phyloP scores from a whole-genome alignment of 2,797 vertebrate genomes.

The Coreius guichenoti region DNA sequence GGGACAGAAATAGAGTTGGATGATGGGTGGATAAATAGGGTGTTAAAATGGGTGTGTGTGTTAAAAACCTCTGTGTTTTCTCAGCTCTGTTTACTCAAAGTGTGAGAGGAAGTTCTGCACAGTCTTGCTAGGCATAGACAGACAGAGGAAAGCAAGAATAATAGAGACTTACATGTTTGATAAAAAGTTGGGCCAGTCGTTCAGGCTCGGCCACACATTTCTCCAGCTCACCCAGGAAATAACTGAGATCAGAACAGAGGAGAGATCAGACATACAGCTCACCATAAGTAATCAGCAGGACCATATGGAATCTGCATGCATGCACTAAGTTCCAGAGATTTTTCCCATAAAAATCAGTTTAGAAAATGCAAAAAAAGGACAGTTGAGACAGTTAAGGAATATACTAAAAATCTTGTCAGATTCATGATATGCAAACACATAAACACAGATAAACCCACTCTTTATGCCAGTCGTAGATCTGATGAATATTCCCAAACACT shows the following conservation, averaged over 20 bases:
- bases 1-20: conserved; percentile 54
- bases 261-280: conserved; percentile 24
- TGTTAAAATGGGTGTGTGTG: conserved; percentile 25
- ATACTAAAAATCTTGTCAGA: not conserved
- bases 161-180: conserved; percentile 91
- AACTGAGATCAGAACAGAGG: conserved; percentile 77
- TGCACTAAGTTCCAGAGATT: not conserved
- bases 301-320: conserved; percentile 1
- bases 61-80: conserved; percentile 56
- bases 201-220: conserved; percentile 98
- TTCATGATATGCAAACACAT: not conserved
- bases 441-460: conserved; percentile 83
- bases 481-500: conserved; percentile 98
- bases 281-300: not conserved
- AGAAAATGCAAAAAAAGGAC: not conserved
- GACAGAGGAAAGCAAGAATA: conserved; percentile 7
- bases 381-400: not conserved
- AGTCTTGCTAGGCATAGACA: conserved; percentile 9
- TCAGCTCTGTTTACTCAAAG: conserved; percentile 58
- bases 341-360: not conserved
- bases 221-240: conserved; percentile 98
- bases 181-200: conserved; percentile 95
- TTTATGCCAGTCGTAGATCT: conserved; percentile 99
- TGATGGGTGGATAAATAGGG: conserved; percentile 54
- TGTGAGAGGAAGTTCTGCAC: conserved; percentile 42